phyloP scores from a whole-genome alignment of 2,113 vertebrate genomes.

The Saguinus imperator region DNA sequence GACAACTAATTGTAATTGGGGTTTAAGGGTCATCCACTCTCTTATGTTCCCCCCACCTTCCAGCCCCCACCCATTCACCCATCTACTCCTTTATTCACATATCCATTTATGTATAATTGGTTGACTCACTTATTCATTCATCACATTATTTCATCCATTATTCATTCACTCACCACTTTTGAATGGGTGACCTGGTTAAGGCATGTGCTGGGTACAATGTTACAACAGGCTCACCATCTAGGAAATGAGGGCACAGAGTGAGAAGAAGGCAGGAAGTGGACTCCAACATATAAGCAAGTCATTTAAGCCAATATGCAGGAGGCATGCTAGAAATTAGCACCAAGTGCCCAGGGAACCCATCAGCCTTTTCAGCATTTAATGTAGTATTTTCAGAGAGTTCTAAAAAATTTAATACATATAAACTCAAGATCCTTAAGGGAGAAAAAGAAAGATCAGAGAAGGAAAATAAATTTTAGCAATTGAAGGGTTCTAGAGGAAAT shows the following conservation, averaged over 20 bases:
- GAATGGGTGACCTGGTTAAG: not conserved
- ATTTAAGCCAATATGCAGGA: not conserved
- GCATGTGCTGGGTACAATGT: not conserved
- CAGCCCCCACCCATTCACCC: too few species aligned
- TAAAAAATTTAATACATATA: slow-evolving; percentile 39
- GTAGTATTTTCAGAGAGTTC: not conserved
- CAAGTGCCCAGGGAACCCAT: not conserved
- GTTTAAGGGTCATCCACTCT: not conserved
- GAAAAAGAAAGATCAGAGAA: not conserved
- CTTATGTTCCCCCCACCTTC: rapidly evolving
- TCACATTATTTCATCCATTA: not conserved
- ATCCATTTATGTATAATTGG: not conserved
- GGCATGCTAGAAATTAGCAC: rapidly evolving
- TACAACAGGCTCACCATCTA: not conserved
- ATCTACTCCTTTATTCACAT: not conserved
- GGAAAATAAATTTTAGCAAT: slow-evolving; percentile 40
- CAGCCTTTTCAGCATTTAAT: not conserved
- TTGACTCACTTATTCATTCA: not conserved
- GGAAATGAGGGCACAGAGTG: not conserved
- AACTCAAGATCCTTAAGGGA: not conserved
- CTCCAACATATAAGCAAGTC: not conserved
- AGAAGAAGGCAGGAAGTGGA: not conserved
- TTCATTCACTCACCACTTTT: too few species aligned
- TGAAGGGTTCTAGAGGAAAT: not conserved
- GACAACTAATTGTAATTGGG: not conserved